Evolutionary conservation across 2,888 invertebrate genomes (phyloP).

Genomic region (Heliothis peltigera): DNA sequence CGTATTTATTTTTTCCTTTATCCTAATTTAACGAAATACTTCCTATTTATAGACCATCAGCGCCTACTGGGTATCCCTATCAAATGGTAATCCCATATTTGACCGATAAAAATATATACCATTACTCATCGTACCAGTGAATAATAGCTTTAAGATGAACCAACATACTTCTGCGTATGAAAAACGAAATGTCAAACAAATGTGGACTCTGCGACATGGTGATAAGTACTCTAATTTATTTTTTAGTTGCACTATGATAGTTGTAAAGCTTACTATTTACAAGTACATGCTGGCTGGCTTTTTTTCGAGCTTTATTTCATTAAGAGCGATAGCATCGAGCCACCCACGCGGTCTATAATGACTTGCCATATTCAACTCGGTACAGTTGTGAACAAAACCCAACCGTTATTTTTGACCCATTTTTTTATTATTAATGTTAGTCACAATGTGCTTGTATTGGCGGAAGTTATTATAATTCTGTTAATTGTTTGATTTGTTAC

Average conservation of each 20-base stretch:
- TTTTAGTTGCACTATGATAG: conserved; percentile 6
- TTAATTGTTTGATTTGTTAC: conserved; percentile 46
- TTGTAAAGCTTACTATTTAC: conserved; percentile 56
- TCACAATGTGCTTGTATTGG: conserved; percentile 32
- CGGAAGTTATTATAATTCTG: conserved; percentile 43
- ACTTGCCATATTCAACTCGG: conserved; percentile 85
- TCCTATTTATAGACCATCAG: conserved; percentile 13
- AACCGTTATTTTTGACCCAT: conserved; percentile 61
- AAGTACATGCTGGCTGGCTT: conserved; percentile 66
- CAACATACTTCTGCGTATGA: conserved; percentile 14
- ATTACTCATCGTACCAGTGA: conserved; percentile 74
- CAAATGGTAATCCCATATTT: conserved; percentile 69
- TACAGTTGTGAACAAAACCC: conserved; percentile 71
- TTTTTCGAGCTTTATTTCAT: conserved; percentile 88
- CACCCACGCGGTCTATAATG: conserved; percentile 87
- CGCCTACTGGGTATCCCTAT: conserved; percentile 23
- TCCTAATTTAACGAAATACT: conserved; percentile 12
- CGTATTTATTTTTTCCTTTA: background rate
- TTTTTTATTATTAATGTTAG: conserved; percentile 25
- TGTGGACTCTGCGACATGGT: conserved; percentile 23
- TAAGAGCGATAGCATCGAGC: conserved; percentile 85
- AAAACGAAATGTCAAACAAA: conserved; percentile 26
- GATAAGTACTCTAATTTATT: conserved; percentile 48
- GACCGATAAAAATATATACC: conserved; percentile 69
- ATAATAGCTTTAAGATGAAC: conserved; percentile 63